Conservation (phyloP, 2,113 vertebrate genomes). For the Raja brachyura region DNA sequence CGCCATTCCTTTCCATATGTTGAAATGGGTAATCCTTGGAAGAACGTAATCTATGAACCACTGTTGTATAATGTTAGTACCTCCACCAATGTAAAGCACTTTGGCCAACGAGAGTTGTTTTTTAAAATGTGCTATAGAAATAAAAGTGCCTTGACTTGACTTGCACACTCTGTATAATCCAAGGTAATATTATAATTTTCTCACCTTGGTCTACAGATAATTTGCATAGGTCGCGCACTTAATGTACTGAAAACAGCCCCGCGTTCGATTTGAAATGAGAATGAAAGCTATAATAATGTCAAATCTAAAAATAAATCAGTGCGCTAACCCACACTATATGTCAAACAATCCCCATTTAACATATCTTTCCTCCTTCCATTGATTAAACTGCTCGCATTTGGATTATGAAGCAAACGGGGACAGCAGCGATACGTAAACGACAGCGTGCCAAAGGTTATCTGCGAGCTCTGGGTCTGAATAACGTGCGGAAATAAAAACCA, state of each 20-base stretch:
- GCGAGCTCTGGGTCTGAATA: not conserved
- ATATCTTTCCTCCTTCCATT: not conserved
- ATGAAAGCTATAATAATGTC: not conserved
- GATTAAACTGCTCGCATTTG: not conserved
- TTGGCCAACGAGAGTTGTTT: too few species aligned
- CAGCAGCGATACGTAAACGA: not conserved
- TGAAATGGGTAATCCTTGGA: not conserved
- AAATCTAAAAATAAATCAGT: not conserved
- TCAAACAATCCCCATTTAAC: not conserved
- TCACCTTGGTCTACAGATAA: not conserved
- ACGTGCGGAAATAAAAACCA: not conserved
- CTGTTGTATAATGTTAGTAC: too few species aligned
- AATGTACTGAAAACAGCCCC: not conserved
- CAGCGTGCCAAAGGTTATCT: not conserved
- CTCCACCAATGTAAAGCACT: too few species aligned
- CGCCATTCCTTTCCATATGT: not conserved
- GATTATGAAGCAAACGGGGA: not conserved
- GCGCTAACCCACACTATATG: not conserved
- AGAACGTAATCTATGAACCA: too few species aligned
- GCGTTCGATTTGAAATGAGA: not conserved
- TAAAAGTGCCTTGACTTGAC: too few species aligned
- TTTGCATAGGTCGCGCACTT: not conserved
- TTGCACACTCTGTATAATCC: not conserved
- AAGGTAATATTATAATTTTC: not conserved
- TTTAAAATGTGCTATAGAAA: too few species aligned